These are phyloP conservation scores for Calcarius lapponicus DNA, from an alignment of 2,797 vertebrate genomes.

Conservation along the genomic window DNA sequence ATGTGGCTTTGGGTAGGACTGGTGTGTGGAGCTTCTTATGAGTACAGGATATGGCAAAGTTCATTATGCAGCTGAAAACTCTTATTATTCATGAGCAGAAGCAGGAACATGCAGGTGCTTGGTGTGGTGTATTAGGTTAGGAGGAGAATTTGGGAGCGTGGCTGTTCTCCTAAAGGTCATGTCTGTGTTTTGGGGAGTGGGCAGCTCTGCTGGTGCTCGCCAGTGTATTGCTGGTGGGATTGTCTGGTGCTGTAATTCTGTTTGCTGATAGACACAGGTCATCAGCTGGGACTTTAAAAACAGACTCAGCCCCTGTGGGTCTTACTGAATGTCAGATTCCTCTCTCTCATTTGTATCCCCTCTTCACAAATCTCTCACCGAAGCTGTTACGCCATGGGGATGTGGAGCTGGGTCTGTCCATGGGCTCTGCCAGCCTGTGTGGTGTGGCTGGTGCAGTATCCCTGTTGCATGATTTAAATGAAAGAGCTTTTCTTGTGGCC, in stretches of 20 bases:
- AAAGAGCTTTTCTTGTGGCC: not conserved
- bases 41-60: not conserved
- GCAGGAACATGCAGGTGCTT: not conserved
- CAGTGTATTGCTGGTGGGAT: not conserved
- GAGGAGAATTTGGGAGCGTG: not conserved
- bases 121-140: not conserved
- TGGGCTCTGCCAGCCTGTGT: not conserved
- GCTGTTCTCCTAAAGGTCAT: rapidly evolving
- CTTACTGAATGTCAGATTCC: not conserved
- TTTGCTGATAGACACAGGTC: not conserved
- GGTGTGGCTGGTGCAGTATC: not conserved
- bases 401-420: not conserved
- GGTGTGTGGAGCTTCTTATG: not conserved
- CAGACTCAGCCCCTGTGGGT: not conserved
- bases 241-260: not conserved
- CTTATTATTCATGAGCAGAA: not conserved
- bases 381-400: rapidly evolving
- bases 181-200: not conserved
- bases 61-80: not conserved
- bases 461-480: not conserved
- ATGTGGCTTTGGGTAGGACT: not conserved
- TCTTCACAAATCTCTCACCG: not conserved
- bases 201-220: rapidly evolving
- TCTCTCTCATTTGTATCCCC: not conserved
- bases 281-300: not conserved